Base-by-base conservation (phyloP, 53 echinoderm and acorn worm species). In the Temnopleurus reevesii region DNA sequence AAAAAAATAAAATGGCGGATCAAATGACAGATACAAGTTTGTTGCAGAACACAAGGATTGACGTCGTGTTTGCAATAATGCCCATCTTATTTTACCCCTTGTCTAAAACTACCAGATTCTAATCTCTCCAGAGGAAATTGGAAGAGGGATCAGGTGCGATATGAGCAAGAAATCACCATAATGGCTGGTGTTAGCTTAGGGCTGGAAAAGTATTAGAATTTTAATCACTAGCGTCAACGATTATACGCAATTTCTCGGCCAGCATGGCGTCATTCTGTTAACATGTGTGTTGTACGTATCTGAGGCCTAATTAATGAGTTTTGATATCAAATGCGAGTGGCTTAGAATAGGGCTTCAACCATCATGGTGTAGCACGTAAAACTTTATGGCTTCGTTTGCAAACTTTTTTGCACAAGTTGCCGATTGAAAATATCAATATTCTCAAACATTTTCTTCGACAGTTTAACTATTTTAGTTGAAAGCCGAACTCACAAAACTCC, bases 1-100 rank as follows among this genome's bases (percentile, higher is more conserved):
- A 19, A 21, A 71, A 58, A 59, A 38, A 71, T 71, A 58, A 59
- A 38, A 71, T 71, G 71, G 71, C 41, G 41, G 71, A 66, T 66
- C 13, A 7, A 38, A 36, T 8, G 7, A 12, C 23, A 8, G 13
- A 13, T 30, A 5, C 41, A 1, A 13, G 7, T 8, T 38, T n/a
- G 2, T 7, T 38, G 21, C 36, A 12, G 21, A 6, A 64, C n/a
- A 71, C 19, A 38, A 38, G 13, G 19, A 33, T 36, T 36, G 12
- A 21, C n/a, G 19, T 41, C 5, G 2, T 71, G 8, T 71, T 19
- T n/a, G 0, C 4, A 0, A 19, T 71, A 13, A 55, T 49, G 0
- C 49, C 0, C 15, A 9, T 49, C 49, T 55, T 23, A 55, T 19
- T 56, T 21, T 24, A 7, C 24, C 56, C 5, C 24, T 21, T 56